A percentile compares a stretch with the other conserved stretches of the same genome.
Evolutionary conservation across 2,797 vertebrate genomes (phyloP).

Genomic region (Channallabes apus): DNA sequence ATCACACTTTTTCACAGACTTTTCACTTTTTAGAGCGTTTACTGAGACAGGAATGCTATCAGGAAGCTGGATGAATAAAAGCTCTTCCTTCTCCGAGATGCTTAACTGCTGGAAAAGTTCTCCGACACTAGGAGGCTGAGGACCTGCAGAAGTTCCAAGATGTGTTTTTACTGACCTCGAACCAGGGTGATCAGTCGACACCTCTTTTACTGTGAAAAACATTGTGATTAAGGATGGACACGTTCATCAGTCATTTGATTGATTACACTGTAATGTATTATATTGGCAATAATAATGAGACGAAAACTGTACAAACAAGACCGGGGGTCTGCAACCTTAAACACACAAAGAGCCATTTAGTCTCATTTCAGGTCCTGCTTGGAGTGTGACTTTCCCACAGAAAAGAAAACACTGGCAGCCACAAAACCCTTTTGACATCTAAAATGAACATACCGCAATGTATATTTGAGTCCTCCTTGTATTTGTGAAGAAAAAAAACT

Average conservation of each 20-base stretch:
- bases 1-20: constrained; percentile 61
- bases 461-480: no score
- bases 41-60: constrained; percentile 69
- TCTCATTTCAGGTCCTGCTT: no score
- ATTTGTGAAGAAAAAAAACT: no score
- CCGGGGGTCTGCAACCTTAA: no score
- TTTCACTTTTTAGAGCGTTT: constrained; percentile 48
- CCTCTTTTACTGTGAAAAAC: constrained; percentile 15
- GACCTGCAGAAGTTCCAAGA: constrained; percentile 24
- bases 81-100: constrained; percentile 69
- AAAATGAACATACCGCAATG: no score
- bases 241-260: neutral
- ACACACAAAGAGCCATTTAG: neutral
- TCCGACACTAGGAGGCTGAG: constrained; percentile 60
- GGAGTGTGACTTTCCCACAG: no score
- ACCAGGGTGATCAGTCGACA: neutral
- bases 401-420: no score
- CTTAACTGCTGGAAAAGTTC: constrained; percentile 70
- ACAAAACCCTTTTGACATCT: no score
- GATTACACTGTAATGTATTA: neutral
- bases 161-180: constrained; percentile 52
- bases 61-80: constrained; percentile 78
- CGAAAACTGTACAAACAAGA: neutral
- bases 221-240: neutral
- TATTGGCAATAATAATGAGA: no score